These are phyloP conservation scores for Malthinus seriepunctatus DNA, from an alignment of 2,888 invertebrate species.

Conservation along the genomic window DNA sequence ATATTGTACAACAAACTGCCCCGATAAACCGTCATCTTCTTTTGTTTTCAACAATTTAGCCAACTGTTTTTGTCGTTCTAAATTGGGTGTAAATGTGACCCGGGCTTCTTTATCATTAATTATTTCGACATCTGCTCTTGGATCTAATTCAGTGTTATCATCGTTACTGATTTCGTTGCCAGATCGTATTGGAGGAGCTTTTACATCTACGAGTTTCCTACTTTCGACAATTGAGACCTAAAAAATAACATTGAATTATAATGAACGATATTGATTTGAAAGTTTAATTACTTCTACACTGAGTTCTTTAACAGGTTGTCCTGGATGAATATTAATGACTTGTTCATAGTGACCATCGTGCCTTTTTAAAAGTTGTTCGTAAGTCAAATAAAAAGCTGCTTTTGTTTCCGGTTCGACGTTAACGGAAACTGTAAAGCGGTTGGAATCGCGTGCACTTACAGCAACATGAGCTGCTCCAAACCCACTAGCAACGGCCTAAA, in stretches of 20 bases:
- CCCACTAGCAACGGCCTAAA: constrained; percentile 61
- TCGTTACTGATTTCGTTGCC: constrained; percentile 66
- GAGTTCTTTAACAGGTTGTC: constrained; percentile 67
- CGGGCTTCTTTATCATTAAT: constrained; percentile 40
- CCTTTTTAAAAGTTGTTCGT: constrained; percentile 71
- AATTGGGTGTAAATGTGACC: constrained; percentile 62
- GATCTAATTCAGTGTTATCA: constrained; percentile 52
- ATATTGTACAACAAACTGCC: constrained; percentile 71
- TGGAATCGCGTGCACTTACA: constrained; percentile 69
- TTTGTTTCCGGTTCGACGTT: constrained; percentile 66
- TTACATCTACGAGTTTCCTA: constrained; percentile 62
- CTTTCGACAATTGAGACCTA: constrained; percentile 66
- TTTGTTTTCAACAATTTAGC: constrained; percentile 50
- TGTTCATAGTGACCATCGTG: constrained; percentile 69
- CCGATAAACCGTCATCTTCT: constrained; percentile 58
- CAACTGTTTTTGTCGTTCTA: constrained; percentile 62
- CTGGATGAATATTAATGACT: constrained; percentile 70
- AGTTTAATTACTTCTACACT: constrained; percentile 55
- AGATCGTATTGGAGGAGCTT: constrained; percentile 66
- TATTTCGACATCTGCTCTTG: constrained; percentile 42
- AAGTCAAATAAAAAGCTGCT: constrained; percentile 70
- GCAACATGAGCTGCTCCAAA: constrained; percentile 64
- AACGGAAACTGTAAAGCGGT: constrained; percentile 69
- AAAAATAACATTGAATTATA: not conserved
- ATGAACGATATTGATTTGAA: constrained; percentile 14